Conservation (phyloP, 2,888 invertebrate species). For the Prosopocoilus inquinatus region DNA sequence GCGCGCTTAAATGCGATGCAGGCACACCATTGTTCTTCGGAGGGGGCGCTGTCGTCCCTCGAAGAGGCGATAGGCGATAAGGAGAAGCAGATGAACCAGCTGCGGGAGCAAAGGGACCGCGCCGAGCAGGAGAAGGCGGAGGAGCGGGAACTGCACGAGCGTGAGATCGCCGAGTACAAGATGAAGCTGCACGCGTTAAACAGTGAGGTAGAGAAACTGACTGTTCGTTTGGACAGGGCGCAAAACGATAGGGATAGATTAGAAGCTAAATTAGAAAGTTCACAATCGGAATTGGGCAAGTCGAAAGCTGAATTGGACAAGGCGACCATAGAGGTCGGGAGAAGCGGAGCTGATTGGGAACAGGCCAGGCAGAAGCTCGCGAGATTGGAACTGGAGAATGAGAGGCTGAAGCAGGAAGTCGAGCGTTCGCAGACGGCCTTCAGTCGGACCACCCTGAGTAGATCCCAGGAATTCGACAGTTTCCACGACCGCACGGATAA, state of each 20-base stretch:
- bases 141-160: conserved; percentile 89
- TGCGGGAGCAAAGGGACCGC: conserved; percentile 90
- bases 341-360: conserved; percentile 88
- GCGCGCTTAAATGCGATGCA: conserved; percentile 90
- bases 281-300: conserved; percentile 90
- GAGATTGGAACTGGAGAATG: conserved; percentile 86
- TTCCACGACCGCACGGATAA: conserved; percentile 60
- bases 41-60: conserved; percentile 87
- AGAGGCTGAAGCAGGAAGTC: conserved; percentile 69
- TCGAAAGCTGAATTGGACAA: conserved; percentile 93
- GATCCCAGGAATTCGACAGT: conserved; percentile 41
- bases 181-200: conserved; percentile 89
- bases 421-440: conserved; percentile 78
- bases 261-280: conserved; percentile 87
- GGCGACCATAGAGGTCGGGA: conserved; percentile 83
- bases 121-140: conserved; percentile 95
- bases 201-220: conserved; percentile 87
- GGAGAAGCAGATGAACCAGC: conserved; percentile 94
- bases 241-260: conserved; percentile 88
- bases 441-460: conserved; percentile 77
- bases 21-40: conserved; percentile 90
- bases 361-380: conserved; percentile 79
- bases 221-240: conserved; percentile 82
- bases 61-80: conserved; percentile 96
- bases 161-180: conserved; percentile 92